These are phyloP conservation scores for Hemichromis elongatus DNA, from an alignment of 2,113 vertebrate species.

Conservation along the genomic window DNA sequence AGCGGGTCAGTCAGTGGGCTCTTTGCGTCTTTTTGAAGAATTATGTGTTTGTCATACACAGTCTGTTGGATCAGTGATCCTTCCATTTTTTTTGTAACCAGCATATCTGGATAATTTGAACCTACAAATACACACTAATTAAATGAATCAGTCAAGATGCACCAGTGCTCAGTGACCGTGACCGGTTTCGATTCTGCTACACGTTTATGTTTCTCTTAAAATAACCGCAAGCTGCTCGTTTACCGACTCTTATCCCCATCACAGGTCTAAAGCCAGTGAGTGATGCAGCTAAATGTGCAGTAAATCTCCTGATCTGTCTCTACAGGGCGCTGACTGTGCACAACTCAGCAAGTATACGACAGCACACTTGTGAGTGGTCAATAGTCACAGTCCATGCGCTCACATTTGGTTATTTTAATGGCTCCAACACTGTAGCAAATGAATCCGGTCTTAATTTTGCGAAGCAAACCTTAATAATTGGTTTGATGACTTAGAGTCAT, in stretches of 20 bases:
- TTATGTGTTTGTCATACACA: neutral
- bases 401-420: neutral
- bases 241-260: constrained; percentile 24
- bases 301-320: constrained; percentile 14
- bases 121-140: neutral
- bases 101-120: neutral
- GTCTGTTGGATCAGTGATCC: neutral
- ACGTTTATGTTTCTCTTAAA: neutral
- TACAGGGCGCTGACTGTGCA: neutral
- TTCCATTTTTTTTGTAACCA: neutral
- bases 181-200: neutral
- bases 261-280: constrained; percentile 33
- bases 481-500: neutral
- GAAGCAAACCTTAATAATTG: rapidly evolving
- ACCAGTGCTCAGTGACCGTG: neutral
- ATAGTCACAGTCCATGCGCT: neutral
- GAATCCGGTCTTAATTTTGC: neutral
- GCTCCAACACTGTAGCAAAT: neutral
- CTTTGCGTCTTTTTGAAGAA: neutral
- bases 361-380: neutral
- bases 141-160: neutral
- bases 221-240: neutral
- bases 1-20: neutral
- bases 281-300: constrained; percentile 24
- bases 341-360: neutral